Conservation (phyloP, 2,888 invertebrate genomes). For the Hirudinaria manillensis region DNA sequence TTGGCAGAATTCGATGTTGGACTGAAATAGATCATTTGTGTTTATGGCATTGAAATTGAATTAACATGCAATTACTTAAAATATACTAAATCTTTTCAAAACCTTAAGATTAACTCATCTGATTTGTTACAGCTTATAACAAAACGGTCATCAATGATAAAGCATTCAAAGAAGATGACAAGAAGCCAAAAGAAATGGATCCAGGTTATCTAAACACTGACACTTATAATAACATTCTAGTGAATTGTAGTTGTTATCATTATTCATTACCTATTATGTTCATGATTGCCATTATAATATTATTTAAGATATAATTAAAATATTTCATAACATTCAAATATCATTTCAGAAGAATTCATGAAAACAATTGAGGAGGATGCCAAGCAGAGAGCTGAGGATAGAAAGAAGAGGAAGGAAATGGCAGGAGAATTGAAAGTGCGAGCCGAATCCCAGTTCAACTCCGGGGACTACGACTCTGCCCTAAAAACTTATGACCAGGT, state of each 20-base stretch:
- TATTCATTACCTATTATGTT: neutral
- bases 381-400: slow-evolving; percentile 23
- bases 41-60: too few relatives aligned
- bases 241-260: neutral
- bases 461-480: neutral
- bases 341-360: slow-evolving; percentile 23
- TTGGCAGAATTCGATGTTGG: too few relatives aligned
- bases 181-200: slow-evolving; percentile 8
- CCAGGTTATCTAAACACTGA: neutral
- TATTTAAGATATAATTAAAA: neutral
- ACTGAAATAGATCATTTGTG: too few relatives aligned
- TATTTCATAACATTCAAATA: neutral
- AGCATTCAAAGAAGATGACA: slow-evolving; percentile 22
- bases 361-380: slow-evolving; percentile 26
- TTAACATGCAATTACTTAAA: too few relatives aligned
- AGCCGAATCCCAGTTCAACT: slow-evolving; percentile 16
- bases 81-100: too few relatives aligned
- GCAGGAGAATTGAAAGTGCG: slow-evolving; percentile 13
- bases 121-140: slow-evolving; percentile 15
- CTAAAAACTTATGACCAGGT: slow-evolving; percentile 22
- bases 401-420: slow-evolving; percentile 25
- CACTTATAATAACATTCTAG: too few relatives aligned
- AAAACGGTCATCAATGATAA: slow-evolving; percentile 28
- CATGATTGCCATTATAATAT: neutral
- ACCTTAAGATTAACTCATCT: neutral